Percentiles rank a stretch among this genome's conserved stretches.
These are phyloP conservation scores for Rotaria sp. DNA, from an alignment of 2,888 invertebrate species.

Conservation along the genomic window DNA sequence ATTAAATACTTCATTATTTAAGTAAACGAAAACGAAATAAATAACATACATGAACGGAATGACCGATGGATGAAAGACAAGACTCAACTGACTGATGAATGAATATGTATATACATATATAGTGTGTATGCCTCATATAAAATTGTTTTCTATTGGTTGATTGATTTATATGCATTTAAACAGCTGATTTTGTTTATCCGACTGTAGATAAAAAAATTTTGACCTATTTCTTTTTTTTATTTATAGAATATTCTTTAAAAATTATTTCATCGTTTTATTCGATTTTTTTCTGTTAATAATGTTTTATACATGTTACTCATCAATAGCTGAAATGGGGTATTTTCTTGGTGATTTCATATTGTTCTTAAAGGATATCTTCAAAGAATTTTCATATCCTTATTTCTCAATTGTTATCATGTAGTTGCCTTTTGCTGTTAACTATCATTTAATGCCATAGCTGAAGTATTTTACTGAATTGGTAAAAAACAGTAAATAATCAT, in stretches of 20 bases:
- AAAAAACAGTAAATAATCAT: too few species aligned
- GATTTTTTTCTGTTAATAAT: not conserved
- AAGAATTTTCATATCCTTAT: too few species aligned
- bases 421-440: too few species aligned
- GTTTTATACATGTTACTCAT: too few species aligned
- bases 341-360: too few species aligned
- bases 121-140: not conserved
- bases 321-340: too few species aligned
- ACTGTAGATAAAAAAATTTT: not conserved
- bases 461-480: too few species aligned
- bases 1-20: not conserved
- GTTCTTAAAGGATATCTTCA: too few species aligned
- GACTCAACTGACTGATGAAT: constrained; percentile 4
- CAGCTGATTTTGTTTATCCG: not conserved
- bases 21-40: not conserved
- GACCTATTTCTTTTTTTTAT: not conserved
- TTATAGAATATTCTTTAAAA: not conserved
- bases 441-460: too few species aligned
- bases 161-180: not conserved
- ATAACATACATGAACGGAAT: not conserved
- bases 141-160: not conserved
- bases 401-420: too few species aligned
- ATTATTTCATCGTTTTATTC: not conserved
- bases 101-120: not conserved
- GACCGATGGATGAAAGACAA: constrained; percentile 17